Evolutionary conservation across 2,888 invertebrate species (phyloP).

Genomic region (Microdon myrmicae): DNA sequence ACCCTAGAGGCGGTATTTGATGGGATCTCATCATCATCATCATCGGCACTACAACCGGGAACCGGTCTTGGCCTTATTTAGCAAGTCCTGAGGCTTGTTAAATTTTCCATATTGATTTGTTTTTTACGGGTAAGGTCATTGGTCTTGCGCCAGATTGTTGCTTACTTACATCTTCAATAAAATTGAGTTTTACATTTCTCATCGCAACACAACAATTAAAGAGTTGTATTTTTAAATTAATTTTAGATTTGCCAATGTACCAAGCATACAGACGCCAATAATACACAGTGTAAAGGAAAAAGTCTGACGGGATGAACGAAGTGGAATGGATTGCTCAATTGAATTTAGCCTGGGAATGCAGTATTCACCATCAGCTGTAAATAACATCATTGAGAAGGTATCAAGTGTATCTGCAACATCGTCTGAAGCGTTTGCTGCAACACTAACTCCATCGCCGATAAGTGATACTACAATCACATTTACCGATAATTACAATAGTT

Average conservation of each 20-base stretch:
- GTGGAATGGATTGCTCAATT: constrained; percentile 67
- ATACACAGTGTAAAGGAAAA: constrained; percentile 64
- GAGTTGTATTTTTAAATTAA: no score
- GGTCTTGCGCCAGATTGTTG: no score
- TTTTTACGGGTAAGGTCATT: no score
- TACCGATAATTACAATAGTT: constrained; percentile 57
- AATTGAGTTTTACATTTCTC: no score
- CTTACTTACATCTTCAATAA: no score
- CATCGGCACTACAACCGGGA: no score
- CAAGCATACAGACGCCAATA: constrained; percentile 62
- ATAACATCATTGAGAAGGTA: constrained; percentile 53
- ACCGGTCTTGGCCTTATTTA: no score
- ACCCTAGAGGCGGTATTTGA: no score
- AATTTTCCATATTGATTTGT: no score
- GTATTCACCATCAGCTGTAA: constrained; percentile 53
- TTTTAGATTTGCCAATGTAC: constrained; percentile 56
- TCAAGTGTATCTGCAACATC: constrained; percentile 42
- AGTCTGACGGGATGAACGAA: constrained; percentile 68
- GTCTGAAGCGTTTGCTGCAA: constrained; percentile 56
- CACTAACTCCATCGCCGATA: constrained; percentile 34
- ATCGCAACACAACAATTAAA: no score
- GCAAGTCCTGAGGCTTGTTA: no score
- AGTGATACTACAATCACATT: constrained; percentile 48
- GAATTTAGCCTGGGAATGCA: constrained; percentile 57
- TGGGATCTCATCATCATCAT: no score